Evolutionary conservation across 2,113 vertebrate genomes (phyloP).

Genomic region (Camelus bactrianus): DNA sequence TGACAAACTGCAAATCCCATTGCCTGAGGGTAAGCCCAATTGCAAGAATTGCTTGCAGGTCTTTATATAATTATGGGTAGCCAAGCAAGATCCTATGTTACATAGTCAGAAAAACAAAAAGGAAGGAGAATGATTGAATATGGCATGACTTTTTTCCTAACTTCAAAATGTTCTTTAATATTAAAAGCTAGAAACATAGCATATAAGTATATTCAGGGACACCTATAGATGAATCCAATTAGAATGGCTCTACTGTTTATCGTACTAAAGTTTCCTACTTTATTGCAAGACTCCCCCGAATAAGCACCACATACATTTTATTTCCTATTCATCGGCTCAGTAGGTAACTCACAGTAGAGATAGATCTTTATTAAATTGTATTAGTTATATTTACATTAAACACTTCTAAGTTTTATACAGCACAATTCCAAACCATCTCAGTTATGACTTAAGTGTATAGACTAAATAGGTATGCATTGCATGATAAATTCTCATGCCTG

Average conservation of each 20-base stretch:
- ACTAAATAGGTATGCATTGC: background rate
- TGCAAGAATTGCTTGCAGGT: background rate
- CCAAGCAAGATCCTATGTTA: background rate
- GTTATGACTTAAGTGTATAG: background rate
- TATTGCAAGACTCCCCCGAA: background rate
- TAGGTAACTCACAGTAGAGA: background rate
- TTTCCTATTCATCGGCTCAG: background rate
- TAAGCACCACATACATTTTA: background rate
- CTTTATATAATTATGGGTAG: background rate
- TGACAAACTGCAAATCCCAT: background rate
- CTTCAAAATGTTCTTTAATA: constrained; percentile 11
- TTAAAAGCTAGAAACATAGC: background rate
- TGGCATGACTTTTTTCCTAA: background rate
- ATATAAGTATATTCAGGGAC: background rate
- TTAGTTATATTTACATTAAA: background rate
- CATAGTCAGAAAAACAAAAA: background rate
- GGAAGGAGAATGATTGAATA: background rate
- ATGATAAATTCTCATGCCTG: background rate
- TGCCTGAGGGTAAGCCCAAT: background rate
- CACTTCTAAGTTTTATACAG: background rate
- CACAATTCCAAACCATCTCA: background rate
- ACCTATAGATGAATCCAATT: background rate
- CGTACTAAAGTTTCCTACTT: background rate
- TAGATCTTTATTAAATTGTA: background rate
- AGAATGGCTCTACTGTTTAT: background rate